Conservation (phyloP, 23 tunicate species). For the Phallusia fumigata region DNA sequence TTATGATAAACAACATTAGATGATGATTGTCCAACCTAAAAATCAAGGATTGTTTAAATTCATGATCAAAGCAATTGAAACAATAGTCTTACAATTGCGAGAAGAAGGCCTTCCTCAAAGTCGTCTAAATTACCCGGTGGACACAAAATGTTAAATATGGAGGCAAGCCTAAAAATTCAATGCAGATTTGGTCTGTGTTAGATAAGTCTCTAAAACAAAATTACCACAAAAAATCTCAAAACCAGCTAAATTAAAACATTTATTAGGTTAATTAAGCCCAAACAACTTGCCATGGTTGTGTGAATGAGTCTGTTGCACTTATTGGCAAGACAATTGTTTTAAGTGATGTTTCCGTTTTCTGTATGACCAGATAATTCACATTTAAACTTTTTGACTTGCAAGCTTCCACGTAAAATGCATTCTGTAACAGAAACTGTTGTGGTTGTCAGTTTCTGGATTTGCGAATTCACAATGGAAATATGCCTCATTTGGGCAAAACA, state of each 20-base stretch:
- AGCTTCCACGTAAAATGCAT: neutral
- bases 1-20: constrained; percentile 43
- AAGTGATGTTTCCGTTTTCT: constrained; percentile 20
- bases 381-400: neutral
- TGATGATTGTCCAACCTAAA: constrained; percentile 42
- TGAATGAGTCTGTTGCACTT: neutral
- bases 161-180: constrained; percentile 16
- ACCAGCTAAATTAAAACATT: too few species aligned
- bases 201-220: neutral
- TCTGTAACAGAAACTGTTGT: too few species aligned
- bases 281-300: constrained; percentile 30
- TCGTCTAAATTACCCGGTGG: constrained; percentile 34
- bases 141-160: constrained; percentile 12
- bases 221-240: too few species aligned
- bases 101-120: constrained; percentile 29
- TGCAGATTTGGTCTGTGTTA: too few species aligned
- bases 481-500: too few species aligned
- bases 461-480: too few species aligned
- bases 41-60: neutral
- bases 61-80: neutral
- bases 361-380: constrained; percentile 18
- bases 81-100: constrained; percentile 38
- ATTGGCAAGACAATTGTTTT: constrained; percentile 24
- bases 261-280: too few species aligned
- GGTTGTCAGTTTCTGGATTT: neutral